Evolutionary conservation across 2,888 invertebrate genomes (phyloP).

Genomic region (Drosophila histrio): DNA sequence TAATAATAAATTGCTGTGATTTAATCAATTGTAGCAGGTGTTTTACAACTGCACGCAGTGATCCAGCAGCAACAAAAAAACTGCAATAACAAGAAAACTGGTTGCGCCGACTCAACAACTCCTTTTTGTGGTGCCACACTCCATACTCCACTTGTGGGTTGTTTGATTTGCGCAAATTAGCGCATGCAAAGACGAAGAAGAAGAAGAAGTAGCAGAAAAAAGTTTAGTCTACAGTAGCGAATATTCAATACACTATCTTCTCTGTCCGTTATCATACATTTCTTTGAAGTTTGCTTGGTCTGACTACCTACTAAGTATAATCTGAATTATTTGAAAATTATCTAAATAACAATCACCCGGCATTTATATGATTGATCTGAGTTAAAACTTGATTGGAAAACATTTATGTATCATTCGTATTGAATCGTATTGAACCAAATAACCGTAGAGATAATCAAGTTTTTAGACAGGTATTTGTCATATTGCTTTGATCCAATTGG

Average conservation of each 20-base stretch:
- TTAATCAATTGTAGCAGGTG: conserved; percentile 80
- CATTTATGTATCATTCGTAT: no score
- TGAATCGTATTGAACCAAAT: no score
- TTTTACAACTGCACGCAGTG: conserved; percentile 70
- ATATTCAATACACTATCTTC: neutral
- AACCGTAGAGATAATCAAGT: no score
- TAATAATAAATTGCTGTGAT: conserved; percentile 76
- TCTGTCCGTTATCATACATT: no score
- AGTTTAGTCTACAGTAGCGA: neutral
- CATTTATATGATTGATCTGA: no score
- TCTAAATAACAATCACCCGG: no score
- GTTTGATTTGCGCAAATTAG: conserved; percentile 67
- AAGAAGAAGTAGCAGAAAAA: conserved; percentile 1
- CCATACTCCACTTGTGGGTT: conserved; percentile 42
- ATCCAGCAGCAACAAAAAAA: conserved; percentile 24
- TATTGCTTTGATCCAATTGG: no score
- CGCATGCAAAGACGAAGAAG: conserved; percentile 42
- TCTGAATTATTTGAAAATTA: no score
- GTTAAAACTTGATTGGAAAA: no score
- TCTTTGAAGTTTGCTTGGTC: no score
- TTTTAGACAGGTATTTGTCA: no score
- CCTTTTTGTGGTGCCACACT: conserved; percentile 23
- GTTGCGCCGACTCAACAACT: conserved; percentile 44
- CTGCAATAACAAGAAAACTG: conserved; percentile 49
- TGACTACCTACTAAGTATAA: no score